Conservation (phyloP, 2,113 vertebrate genomes). For the Poeciliopsis prolifica region DNA sequence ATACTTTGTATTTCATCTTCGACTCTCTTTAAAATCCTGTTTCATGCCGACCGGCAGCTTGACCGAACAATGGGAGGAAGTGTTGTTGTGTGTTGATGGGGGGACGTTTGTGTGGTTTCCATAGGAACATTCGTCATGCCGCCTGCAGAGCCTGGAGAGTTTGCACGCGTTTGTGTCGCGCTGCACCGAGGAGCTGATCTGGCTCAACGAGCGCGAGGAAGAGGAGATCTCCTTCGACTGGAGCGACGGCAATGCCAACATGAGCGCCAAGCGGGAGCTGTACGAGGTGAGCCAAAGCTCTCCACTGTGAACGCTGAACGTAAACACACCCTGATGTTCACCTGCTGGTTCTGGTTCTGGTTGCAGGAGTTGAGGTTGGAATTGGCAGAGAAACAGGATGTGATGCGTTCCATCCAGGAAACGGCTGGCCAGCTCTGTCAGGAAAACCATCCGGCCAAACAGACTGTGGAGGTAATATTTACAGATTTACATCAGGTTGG, state of each 20-base stretch:
- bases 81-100: conserved; percentile 26
- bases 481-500: not conserved
- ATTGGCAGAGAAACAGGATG: conserved; percentile 90
- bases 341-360: conserved; percentile 20
- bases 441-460: conserved; percentile 96
- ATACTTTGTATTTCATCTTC: too few relatives aligned
- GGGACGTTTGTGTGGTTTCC: conserved; percentile 61
- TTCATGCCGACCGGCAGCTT: not conserved
- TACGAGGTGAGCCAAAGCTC: conserved; percentile 82
- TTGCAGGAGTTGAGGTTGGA: conserved; percentile 88
- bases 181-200: conserved; percentile 95
- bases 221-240: conserved; percentile 97
- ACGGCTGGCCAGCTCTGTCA: conserved; percentile 87
- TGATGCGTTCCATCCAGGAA: conserved; percentile 91
- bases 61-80: not conserved
- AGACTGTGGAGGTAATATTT: conserved; percentile 90
- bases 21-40: not conserved
- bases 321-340: not conserved
- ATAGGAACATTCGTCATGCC: conserved; percentile 94
- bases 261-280: conserved; percentile 87
- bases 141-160: conserved; percentile 91
- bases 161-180: conserved; percentile 89
- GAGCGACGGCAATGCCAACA: conserved; percentile 91
- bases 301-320: not conserved
- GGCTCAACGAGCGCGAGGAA: conserved; percentile 98